Percentiles rank a stretch among this genome's conserved stretches.
Conservation (phyloP, 2,888 invertebrate genomes). For the Pinctada fucata region DNA sequence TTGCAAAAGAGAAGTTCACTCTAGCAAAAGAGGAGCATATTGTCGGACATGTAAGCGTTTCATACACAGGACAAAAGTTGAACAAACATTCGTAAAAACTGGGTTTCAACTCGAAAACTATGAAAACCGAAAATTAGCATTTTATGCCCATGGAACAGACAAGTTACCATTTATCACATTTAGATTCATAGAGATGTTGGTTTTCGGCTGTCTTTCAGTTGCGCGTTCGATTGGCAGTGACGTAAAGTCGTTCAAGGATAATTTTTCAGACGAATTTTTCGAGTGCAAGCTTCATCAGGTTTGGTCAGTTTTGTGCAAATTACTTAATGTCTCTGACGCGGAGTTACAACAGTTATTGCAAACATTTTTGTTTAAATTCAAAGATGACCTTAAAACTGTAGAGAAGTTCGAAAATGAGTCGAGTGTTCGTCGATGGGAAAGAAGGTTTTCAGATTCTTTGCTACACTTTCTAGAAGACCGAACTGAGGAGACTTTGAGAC, state of each 20-base stretch:
- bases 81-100: too few species aligned
- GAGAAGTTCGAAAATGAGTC: not conserved
- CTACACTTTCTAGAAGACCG: not conserved
- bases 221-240: not conserved
- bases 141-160: not conserved
- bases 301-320: not conserved
- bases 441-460: not conserved
- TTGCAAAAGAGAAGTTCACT: too few species aligned
- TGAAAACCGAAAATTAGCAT: not conserved
- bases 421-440: not conserved
- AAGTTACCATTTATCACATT: not conserved
- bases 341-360: not conserved
- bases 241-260: not conserved
- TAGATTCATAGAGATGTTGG: not conserved
- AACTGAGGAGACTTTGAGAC: not conserved
- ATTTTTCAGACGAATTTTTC: not conserved
- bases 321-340: not conserved
- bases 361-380: not conserved
- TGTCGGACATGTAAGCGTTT: too few species aligned
- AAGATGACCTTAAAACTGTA: not conserved
- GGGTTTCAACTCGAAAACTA: not conserved
- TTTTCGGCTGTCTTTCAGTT: not conserved
- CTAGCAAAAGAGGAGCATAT: too few species aligned
- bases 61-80: too few species aligned
- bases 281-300: not conserved